Evolutionary conservation across 2,888 invertebrate genomes (phyloP).

Genomic region (Hartigia nigra): DNA sequence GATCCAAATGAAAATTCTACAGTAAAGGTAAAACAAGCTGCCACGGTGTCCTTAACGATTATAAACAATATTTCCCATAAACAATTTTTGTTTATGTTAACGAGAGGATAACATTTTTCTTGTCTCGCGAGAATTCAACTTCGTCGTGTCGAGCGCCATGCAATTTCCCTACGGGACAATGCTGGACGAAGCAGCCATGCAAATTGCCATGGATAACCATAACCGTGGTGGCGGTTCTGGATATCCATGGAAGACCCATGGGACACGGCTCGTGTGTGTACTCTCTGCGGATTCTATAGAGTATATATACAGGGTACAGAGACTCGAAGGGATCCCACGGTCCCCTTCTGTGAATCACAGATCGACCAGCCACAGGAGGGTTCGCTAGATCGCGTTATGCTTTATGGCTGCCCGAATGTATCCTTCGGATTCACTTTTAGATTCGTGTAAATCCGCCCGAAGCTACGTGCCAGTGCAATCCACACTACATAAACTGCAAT

Average conservation of each 20-base stretch:
- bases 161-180: background rate
- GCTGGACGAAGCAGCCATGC: constrained; percentile 32
- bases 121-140: background rate
- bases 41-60: background rate
- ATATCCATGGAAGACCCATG: background rate
- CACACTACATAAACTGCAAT: background rate
- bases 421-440: background rate
- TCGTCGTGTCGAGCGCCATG: background rate
- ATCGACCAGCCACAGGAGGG: constrained; percentile 21
- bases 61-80: background rate
- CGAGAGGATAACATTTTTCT: too few species aligned
- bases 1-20: background rate
- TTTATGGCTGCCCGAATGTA: background rate
- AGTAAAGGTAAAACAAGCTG: background rate
- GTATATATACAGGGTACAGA: constrained; percentile 4
- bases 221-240: constrained; percentile 8
- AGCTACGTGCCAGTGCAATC: background rate
- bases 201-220: constrained; percentile 33
- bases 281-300: background rate
- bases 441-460: background rate
- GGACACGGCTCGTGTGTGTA: constrained; percentile 2
- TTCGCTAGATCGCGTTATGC: background rate
- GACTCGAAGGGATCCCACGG: constrained; percentile 38
- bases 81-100: background rate
- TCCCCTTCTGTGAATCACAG: constrained; percentile 21